Evolutionary conservation across 1,140 invertebrate genomes (phyloP), one percentile per base, ranked within the genome.

Genomic region (Hypsibius dujardini): DNA sequence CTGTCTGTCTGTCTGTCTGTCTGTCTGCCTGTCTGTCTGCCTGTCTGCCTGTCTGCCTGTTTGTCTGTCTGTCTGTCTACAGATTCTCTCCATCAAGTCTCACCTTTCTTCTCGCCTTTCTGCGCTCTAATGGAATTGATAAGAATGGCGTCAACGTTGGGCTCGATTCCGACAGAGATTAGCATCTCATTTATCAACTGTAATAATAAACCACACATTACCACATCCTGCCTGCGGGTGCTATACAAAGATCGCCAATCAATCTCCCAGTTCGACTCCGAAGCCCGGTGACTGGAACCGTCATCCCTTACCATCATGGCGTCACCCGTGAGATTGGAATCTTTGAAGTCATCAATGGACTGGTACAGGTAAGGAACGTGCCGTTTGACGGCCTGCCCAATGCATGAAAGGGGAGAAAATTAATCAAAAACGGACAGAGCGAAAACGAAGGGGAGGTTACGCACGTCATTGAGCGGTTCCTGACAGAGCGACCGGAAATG

Each of bases 351-450:
- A 75, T 89, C 83, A 59, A 98, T 88, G 0, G 94, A 97, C 76
- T 90, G 91, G 69, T 97, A 83, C 70, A 98, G 81, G 79, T 98
- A 98, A n/a, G 95, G 95, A 77, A 97, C 94, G 72, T 94, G 83
- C 74, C 93, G 86, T 76, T 94, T 91, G 28, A 98, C 80, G 1
- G 83, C 78, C 81, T 81, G 59, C 28, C 28, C 28, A 28, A 28
- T 28, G 28, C 28, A 28, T 28, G 28, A 28, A 28, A 28, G 28
- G 28, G 28, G 28, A 28, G 28, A 28, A 28, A 28, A 28, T 28
- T 28, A 28, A 28, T 28, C 28, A 28, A 28, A 28, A 28, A 28
- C 28, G 28, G 28, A 71, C 73, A 62, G 46, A 56, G 40, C 70
- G 15, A 70, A 2, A 73, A 42, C 12, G 15, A 73, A 72, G 7